Percentiles rank a stretch among this genome's conserved stretches.
Evolutionary conservation across 2,888 invertebrate species (phyloP).

Genomic region (Agrochola macilenta): DNA sequence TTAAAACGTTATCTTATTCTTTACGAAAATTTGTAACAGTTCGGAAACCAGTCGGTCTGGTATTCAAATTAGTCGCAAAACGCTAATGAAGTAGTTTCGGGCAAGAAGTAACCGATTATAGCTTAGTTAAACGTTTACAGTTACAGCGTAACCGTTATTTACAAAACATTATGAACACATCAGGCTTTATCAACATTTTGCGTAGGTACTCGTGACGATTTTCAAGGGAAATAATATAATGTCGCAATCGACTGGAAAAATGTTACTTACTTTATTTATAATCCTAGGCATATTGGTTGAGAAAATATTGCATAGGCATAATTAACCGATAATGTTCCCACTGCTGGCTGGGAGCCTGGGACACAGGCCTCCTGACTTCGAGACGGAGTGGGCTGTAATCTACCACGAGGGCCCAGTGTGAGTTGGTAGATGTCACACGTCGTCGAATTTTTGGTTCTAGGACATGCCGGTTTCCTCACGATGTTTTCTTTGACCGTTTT

Average conservation of each 20-base stretch:
- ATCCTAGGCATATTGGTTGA: background rate
- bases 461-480: no score
- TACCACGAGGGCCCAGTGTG: no score
- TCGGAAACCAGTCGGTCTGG: constrained; percentile 19
- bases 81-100: constrained; percentile 43
- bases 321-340: no score
- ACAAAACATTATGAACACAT: constrained; percentile 67
- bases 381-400: no score
- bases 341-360: no score
- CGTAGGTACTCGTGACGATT: constrained; percentile 39
- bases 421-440: no score
- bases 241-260: constrained; percentile 29
- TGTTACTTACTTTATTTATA: background rate
- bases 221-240: constrained; percentile 48
- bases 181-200: constrained; percentile 64
- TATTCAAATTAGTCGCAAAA: constrained; percentile 51
- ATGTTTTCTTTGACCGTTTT: no score
- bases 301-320: no score
- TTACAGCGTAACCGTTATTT: constrained; percentile 61
- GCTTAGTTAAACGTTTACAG: constrained; percentile 41
- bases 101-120: constrained; percentile 51
- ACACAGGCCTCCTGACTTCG: no score
- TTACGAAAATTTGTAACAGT: constrained; percentile 38
- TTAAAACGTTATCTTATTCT: constrained; percentile 33
- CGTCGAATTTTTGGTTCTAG: no score